Evolutionary conservation across 2,113 vertebrate genomes (phyloP).

Genomic region (Pungitius pungitius): DNA sequence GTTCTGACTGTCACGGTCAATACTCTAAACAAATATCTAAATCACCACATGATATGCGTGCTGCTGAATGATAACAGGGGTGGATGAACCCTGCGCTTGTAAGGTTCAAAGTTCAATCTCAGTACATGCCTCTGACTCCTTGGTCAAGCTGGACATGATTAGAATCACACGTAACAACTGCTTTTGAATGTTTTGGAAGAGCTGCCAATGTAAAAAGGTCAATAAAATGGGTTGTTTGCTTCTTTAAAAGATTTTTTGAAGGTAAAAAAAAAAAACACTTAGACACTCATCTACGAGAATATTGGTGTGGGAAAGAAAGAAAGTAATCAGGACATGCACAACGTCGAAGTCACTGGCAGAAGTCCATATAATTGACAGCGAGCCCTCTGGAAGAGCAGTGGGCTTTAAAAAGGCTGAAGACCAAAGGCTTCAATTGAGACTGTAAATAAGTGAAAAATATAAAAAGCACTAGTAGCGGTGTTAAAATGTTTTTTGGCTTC

Average conservation of each 20-base stretch:
- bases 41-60: slow-evolving; percentile 36
- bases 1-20: slow-evolving; percentile 46
- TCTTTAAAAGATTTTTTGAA: neutral
- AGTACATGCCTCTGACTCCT: neutral
- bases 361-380: neutral
- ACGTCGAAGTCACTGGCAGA: neutral
- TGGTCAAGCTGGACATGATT: neutral
- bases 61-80: slow-evolving; percentile 61
- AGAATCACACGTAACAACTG: neutral
- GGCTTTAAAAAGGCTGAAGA: too few species aligned
- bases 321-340: neutral
- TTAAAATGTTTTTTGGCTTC: neutral
- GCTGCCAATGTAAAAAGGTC: slow-evolving; percentile 4
- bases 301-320: too few species aligned
- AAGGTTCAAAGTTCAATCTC: slow-evolving; percentile 65
- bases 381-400: neutral
- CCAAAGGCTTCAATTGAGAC: too few species aligned
- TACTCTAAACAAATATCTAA: slow-evolving; percentile 53
- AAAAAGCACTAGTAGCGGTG: neutral
- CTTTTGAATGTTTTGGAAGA: neutral
- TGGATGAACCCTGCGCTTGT: slow-evolving; percentile 54
- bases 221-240: slow-evolving; percentile 15
- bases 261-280: too few species aligned
- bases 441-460: neutral
- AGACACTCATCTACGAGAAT: too few species aligned